Conservation (phyloP, 2,888 invertebrate species). For the Acrocyrtus sp. region DNA sequence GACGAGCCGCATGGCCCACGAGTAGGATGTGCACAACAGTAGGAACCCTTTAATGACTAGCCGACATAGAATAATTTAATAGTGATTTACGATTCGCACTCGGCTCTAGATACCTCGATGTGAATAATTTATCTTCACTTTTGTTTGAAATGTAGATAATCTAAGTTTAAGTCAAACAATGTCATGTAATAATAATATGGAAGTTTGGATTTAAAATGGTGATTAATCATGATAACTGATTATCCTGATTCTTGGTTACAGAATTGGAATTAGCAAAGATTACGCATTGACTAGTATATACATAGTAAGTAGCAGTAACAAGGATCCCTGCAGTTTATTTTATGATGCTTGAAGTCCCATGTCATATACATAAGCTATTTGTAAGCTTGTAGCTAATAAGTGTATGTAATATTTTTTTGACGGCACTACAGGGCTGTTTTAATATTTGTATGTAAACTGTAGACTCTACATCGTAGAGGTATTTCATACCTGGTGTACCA, state of each 20-base stretch:
- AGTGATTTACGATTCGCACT: constrained; percentile 5
- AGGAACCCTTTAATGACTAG: constrained; percentile 50
- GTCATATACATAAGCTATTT: too few relatives aligned
- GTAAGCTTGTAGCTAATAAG: too few relatives aligned
- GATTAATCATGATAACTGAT: too few relatives aligned
- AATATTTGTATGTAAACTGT: not conserved
- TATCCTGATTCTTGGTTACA: too few relatives aligned
- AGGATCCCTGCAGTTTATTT: not conserved
- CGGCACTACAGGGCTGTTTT: not conserved
- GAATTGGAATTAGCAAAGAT: not conserved
- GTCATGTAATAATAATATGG: not conserved
- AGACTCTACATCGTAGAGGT: too few relatives aligned
- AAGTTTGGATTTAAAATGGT: too few relatives aligned
- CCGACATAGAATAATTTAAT: constrained; percentile 10
- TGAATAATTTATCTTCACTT: not conserved
- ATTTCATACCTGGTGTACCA: too few relatives aligned
- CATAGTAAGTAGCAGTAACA: not conserved
- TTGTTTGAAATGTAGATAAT: not conserved
- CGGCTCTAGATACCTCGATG: not conserved
- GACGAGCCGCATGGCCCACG: constrained; percentile 74
- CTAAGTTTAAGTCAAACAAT: not conserved
- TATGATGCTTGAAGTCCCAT: constrained; percentile 3
- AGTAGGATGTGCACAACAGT: constrained; percentile 86
- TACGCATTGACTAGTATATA: not conserved
- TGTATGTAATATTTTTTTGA: not conserved